phyloP scores from a whole-genome alignment of 1,140 invertebrate species.

The Galendromus occidentalis region DNA sequence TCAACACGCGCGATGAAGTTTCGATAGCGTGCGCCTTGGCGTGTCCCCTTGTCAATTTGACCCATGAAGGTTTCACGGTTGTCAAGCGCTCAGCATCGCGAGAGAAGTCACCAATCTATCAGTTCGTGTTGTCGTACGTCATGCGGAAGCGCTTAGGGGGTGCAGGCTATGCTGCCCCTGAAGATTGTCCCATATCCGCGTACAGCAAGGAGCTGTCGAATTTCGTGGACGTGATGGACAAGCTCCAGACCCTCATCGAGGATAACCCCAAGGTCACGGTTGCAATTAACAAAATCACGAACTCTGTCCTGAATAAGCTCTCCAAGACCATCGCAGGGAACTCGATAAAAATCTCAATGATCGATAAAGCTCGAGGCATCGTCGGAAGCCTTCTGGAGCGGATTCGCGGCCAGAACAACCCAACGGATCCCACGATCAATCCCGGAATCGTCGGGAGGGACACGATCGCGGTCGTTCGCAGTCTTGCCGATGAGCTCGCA shows the following conservation, averaged over 20 bases:
- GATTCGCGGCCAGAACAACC: not conserved
- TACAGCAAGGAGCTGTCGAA: slow-evolving; percentile 26
- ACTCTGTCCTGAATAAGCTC: not conserved
- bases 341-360: not conserved
- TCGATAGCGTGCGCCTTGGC: slow-evolving; percentile 26
- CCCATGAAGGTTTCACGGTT: slow-evolving; percentile 27
- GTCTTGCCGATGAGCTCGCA: not conserved
- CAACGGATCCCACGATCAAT: not conserved
- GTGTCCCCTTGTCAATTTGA: slow-evolving; percentile 26
- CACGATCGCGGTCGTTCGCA: not conserved
- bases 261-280: slow-evolving; percentile 19
- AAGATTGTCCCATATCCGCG: slow-evolving; percentile 20
- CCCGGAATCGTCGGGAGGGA: not conserved
- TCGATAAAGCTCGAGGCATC: slow-evolving; percentile 1
- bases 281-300: not conserved
- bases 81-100: slow-evolving; percentile 24
- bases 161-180: slow-evolving; percentile 27
- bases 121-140: slow-evolving; percentile 26
- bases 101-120: slow-evolving; percentile 28
- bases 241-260: slow-evolving; percentile 27
- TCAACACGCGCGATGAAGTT: slow-evolving; percentile 28
- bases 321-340: not conserved
- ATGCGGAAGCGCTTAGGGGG: slow-evolving; percentile 26
- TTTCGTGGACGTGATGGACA: slow-evolving; percentile 26
- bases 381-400: not conserved